Evolutionary conservation across 2,113 vertebrate species (phyloP).

Genomic region (Prionailurus viverrinus): DNA sequence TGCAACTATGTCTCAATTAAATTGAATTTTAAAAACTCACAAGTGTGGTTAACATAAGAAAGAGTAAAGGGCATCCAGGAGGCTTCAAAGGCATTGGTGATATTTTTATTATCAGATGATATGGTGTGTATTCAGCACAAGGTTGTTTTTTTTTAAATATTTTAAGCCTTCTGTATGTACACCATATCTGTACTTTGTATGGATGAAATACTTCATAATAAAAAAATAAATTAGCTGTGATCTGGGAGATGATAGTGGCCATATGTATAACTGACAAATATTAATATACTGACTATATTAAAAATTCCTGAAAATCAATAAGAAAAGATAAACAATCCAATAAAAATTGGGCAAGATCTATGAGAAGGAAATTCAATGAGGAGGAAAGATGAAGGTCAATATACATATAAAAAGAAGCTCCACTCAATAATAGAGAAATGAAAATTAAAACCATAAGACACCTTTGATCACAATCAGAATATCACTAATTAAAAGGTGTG

Average conservation of each 20-base stretch:
- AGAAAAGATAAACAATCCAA: conserved; percentile 23
- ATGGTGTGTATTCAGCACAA: neutral
- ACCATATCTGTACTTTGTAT: neutral
- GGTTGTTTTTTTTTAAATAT: neutral
- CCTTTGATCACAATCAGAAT: neutral
- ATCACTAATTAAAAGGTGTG: neutral
- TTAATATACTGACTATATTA: conserved; percentile 1
- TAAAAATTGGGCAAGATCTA: neutral
- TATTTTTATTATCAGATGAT: neutral
- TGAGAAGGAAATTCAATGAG: neutral
- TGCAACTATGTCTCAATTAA: neutral
- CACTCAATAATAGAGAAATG: neutral
- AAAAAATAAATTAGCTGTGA: neutral
- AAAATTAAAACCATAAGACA: neutral
- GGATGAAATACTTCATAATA: neutral
- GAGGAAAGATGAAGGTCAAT: neutral
- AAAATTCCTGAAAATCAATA: neutral
- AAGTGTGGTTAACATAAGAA: neutral
- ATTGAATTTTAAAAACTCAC: neutral
- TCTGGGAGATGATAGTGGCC: neutral
- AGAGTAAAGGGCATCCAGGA: neutral
- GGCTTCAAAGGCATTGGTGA: neutral
- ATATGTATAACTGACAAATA: neutral
- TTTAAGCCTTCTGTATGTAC: neutral
- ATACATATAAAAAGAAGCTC: neutral